Base-by-base conservation (phyloP, 1,140 invertebrate species). In the Apis florea region DNA sequence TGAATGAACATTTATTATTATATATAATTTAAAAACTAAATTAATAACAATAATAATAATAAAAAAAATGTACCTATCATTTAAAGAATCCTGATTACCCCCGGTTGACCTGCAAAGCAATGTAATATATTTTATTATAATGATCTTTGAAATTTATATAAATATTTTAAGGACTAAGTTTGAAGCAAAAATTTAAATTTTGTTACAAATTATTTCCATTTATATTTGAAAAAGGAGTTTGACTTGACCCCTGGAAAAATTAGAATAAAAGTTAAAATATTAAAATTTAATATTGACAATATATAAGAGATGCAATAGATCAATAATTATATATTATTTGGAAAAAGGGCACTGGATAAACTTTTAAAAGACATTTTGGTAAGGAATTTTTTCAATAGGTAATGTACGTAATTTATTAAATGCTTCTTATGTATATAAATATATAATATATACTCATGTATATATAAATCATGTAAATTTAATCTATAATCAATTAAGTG, bases 101-200 rank as follows among this genome's bases (percentile, higher is more conserved):
- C 88, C 89, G 64, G 85, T 86, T 49, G 92, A 93, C 90, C 93
- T 93, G 93, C 74, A 94, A 94, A 93, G 76, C 84, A 92, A 93
- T 90, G 88, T 82, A 92, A 91, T 79, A 83, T 85, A 89, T 88
- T 88, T 90, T 82, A 90, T 77, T 69, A 90, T 56, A 74, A 78
- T 63, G 75, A 83, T 84, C 83, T 85, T 85, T 75, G 21, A 78
- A 83, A 83, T 69, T 74, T 79, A 54, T 82, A 77, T 81, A 69
- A 59, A 74, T 82, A 75, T 75, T 78, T 69, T 40, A 40, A 83
- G 15, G 49, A 78, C 64, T 87, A 73, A 87, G 76, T 66, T 64
- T 73, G 59, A 88, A 88, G 72, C 71, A 56, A 87, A 84, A 87
- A 66, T 68, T 89, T 89, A 31, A 82, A 21, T 85, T 88, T 77